These are phyloP conservation scores for Onchidella celtica DNA, from an alignment of 2,888 invertebrate genomes.

Conservation along the genomic window DNA sequence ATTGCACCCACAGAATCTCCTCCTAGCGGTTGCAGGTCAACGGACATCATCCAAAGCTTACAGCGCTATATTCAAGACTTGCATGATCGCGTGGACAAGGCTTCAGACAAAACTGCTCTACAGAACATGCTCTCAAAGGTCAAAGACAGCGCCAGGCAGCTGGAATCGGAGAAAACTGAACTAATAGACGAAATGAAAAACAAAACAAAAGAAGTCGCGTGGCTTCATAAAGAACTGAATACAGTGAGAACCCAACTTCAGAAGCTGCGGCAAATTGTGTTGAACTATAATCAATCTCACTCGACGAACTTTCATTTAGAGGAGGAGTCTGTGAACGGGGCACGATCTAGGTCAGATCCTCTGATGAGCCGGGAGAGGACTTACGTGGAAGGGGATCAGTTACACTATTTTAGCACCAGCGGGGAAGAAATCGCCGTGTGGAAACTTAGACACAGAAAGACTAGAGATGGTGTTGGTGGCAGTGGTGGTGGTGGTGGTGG, in stretches of 20 bases:
- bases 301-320: slow-evolving; percentile 65
- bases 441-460: slow-evolving; percentile 61
- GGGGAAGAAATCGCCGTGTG: slow-evolving; percentile 61
- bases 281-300: slow-evolving; percentile 65
- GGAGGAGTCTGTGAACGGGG: slow-evolving; percentile 29
- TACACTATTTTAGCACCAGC: slow-evolving; percentile 41
- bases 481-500: not conserved
- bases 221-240: slow-evolving; percentile 62
- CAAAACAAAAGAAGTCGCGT: slow-evolving; percentile 59
- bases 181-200: slow-evolving; percentile 1
- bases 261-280: slow-evolving; percentile 64
- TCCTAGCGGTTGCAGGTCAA: slow-evolving; percentile 9
- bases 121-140: not conserved
- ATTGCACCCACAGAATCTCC: slow-evolving; percentile 9
- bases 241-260: slow-evolving; percentile 58
- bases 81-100: not conserved
- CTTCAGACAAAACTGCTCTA: not conserved
- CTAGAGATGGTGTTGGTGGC: not conserved
- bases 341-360: not conserved
- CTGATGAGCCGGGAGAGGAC: slow-evolving; percentile 56
- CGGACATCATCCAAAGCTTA: slow-evolving; percentile 20
- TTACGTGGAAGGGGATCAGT: slow-evolving; percentile 67
- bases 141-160: not conserved
- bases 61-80: slow-evolving; percentile 27
- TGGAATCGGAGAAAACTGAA: slow-evolving; percentile 37